These are phyloP conservation scores for Nephrotoma appendiculata DNA, from an alignment of 2,888 invertebrate genomes.

Conservation along the genomic window DNA sequence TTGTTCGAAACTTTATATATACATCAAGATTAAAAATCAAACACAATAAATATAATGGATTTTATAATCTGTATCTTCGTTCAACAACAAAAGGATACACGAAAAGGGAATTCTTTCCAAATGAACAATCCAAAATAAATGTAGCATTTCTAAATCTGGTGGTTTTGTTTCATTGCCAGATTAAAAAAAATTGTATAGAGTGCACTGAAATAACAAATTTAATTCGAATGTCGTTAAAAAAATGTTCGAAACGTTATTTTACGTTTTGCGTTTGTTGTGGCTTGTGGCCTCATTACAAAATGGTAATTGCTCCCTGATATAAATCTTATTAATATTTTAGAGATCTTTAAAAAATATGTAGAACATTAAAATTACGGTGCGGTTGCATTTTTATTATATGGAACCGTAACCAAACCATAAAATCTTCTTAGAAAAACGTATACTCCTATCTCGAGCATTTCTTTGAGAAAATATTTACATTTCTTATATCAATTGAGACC, in stretches of 20 bases:
- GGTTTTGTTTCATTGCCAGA: background rate
- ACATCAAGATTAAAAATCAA: background rate
- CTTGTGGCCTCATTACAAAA: background rate
- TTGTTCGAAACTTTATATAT: background rate
- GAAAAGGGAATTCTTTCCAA: background rate
- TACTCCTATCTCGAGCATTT: background rate
- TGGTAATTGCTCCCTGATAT: background rate
- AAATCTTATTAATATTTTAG: background rate
- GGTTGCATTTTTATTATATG: background rate
- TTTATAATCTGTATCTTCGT: background rate
- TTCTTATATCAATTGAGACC: background rate
- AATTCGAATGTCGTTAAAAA: background rate
- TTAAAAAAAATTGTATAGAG: background rate
- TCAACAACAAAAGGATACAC: background rate
- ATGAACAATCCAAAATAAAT: background rate
- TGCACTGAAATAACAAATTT: background rate
- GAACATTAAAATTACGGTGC: background rate
- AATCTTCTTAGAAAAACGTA: background rate
- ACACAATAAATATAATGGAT: background rate
- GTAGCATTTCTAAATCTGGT: background rate
- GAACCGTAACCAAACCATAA: background rate
- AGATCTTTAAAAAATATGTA: background rate
- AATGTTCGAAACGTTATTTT: background rate
- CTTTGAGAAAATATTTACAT: background rate
- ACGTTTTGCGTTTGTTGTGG: background rate